Base-by-base conservation (phyloP, 2,888 invertebrate species). In the Aethes cnicana region DNA sequence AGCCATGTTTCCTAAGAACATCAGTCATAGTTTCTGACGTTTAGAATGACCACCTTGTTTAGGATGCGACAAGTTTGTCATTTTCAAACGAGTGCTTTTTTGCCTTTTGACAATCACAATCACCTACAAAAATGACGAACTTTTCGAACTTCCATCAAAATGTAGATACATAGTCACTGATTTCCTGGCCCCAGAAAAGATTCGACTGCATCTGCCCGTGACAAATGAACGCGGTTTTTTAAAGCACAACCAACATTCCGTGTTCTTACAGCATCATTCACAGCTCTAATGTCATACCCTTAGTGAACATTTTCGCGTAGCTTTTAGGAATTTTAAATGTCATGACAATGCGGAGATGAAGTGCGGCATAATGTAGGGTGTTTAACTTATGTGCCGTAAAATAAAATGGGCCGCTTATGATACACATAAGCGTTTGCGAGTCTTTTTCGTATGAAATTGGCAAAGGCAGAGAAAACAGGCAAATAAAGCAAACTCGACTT, bases 141-240 rank as follows among this genome's bases (percentile, higher is more conserved):
- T n/a, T n/a, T n/a, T n/a, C n/a, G n/a, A n/a, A n/a, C n/a, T n/a
- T n/a, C n/a, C n/a, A n/a, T n/a, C n/a, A n/a, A n/a, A n/a, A n/a
- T n/a, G n/a, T n/a, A n/a, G n/a, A n/a, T n/a, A n/a, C 3, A 8
- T 6, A 35, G 1, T 2, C 9, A 3, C 9, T 17, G 4, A 30
- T 17, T 37, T 36, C 30, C 30, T 77, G 66, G 72, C 78, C 71
- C 57, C 55, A 63, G 66, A 54, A 62, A 62, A 68, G 78, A 82
- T 80, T 79, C 81, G 77, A 74, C 84, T 85, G 86, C 86, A 85
- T 85, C 84, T 85, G 86, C 83, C 75, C 77, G 75, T 83, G 85
- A 86, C 86, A 86, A 86, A 86, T 85, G 85, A 80, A 83, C 79
- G 86, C 75, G 85, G 84, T 85, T 86, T 85, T 85, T 86, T 85